Conservation (phyloP, 2,888 invertebrate genomes). For the Belgica antarctica region DNA sequence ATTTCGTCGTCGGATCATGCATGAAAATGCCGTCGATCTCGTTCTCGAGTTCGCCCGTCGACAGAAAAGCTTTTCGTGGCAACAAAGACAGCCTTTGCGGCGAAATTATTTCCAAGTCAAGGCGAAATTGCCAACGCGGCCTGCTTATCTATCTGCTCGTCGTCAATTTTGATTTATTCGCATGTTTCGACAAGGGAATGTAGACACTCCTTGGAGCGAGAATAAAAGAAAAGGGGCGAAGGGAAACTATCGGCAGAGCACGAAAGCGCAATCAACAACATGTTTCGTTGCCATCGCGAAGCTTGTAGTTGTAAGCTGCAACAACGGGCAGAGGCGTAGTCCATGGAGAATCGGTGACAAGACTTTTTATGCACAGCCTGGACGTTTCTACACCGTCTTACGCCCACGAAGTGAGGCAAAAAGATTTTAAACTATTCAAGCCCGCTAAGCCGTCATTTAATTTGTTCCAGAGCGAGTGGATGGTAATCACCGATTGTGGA, state of each 20-base stretch:
- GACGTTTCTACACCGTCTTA: not conserved
- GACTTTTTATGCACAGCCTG: not conserved
- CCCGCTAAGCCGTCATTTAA: not conserved
- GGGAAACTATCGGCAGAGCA: not conserved
- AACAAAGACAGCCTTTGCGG: too few relatives aligned
- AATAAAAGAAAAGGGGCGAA: conserved; percentile 8
- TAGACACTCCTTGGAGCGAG: conserved; percentile 32
- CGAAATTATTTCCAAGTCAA: too few relatives aligned
- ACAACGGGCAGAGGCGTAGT: not conserved
- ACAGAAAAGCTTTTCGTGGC: too few relatives aligned
- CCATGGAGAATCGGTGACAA: not conserved
- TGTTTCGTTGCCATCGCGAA: conserved; percentile 24
- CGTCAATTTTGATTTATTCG: not conserved
- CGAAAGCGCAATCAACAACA: not conserved
- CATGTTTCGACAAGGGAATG: conserved; percentile 19
- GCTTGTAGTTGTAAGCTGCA: not conserved
- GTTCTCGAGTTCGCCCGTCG: not conserved
- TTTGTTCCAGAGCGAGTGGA: too few relatives aligned
- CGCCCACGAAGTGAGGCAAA: not conserved
- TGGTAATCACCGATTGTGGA: too few relatives aligned
- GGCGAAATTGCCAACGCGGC: too few relatives aligned
- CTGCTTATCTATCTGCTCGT: too few relatives aligned
- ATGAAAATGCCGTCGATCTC: not conserved
- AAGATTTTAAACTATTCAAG: not conserved
- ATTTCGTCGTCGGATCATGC: not conserved